Evolutionary conservation across 2,888 invertebrate species (phyloP), one percentile per base, ranked within the genome.

Genomic region (Euphydryas editha): DNA sequence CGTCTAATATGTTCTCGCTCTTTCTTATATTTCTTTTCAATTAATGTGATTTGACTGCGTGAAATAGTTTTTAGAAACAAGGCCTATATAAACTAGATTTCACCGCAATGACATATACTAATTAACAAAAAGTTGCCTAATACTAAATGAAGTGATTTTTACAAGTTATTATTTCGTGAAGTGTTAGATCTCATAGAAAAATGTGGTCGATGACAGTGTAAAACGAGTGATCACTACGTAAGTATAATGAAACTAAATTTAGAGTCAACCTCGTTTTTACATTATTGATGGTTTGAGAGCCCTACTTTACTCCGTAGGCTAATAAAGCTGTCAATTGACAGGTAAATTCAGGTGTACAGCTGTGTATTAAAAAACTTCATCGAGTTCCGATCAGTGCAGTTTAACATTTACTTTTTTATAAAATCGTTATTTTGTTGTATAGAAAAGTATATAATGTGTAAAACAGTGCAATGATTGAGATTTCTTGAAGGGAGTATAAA

Each of bases 131-230:
- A 77, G 75, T 72, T 77, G 74, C 72, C 76, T 72, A 64, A 68
- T 76, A 72, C 69, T 71, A 73, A 77, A 76, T 72, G 72, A 74
- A 79, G 81, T 83, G 67, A 80, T 80, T 73, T 73, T 73, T 76
- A 72, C 74, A 77, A 78, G 77, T 75, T 75, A 77, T 78, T 75
- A 72, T 75, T 81, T 76, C 58, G 82, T 83, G 81, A 81, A 81
- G 84, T 84, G 82, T 75, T 81, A 80, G 77, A 84, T 82, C 80
- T 76, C 68, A 73, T 76, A 85, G 82, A 86, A 85, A 88, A 91
- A 90, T 92, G 92, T 91, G 90, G 86, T 86, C 82, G 84, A 92
- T 90, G 91, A 91, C 90, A 89, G 85, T 83, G 88, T 90, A 88
- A 90, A 90, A 87, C 86, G 82, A 82, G 85, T 85, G 84, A 71